Base-by-base conservation (phyloP, 1,140 invertebrate species). In the Littorina saxatilis region DNA sequence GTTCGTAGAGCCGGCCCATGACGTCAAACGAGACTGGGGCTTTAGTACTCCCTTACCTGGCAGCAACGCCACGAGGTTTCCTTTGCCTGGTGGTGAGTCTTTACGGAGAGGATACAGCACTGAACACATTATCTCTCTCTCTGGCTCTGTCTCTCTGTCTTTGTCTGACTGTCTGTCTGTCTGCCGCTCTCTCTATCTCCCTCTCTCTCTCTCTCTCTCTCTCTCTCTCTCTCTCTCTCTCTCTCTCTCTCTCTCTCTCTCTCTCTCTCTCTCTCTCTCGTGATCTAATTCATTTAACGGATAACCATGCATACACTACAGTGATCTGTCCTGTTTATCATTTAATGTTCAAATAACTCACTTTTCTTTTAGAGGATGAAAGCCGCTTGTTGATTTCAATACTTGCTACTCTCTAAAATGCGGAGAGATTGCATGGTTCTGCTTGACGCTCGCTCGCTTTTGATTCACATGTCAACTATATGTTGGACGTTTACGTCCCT, bases 21-120 rank as follows among this genome's bases (percentile, higher is more conserved):
- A 73, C 70, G 70, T 73, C 70, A 73, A 43, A 43, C 70, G 39
- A n/a, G 70, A 73, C 37, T 73, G 70, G 70, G 4, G 29, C 3
- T 17, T 43, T 2, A 73, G 70, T 39, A 73, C 17, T n/a, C 40
- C 37, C 29, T 73, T 27, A 23, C 70, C 70, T 47, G 40, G 70
- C 37, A 73, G 43, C 70, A 27, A 0, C 37, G 23, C 40, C 50
- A 29, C 50, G 9, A 29, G 47, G 20, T 55, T 47, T 47, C 43
- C 43, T 47, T 9, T 47, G 5, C 43, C 43, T 47, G 43, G 43
- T 17, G 66, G 66, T 68, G 5, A 68, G 29, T 35, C n/a, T n/a
- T n/a, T n/a, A n/a, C n/a, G n/a, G n/a, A n/a, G n/a, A n/a, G n/a
- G n/a, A n/a, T n/a, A n/a, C n/a, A n/a, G n/a, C n/a, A n/a, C n/a